Base-by-base conservation (phyloP, 2,888 invertebrate genomes). In the Polydrusus cervinus region DNA sequence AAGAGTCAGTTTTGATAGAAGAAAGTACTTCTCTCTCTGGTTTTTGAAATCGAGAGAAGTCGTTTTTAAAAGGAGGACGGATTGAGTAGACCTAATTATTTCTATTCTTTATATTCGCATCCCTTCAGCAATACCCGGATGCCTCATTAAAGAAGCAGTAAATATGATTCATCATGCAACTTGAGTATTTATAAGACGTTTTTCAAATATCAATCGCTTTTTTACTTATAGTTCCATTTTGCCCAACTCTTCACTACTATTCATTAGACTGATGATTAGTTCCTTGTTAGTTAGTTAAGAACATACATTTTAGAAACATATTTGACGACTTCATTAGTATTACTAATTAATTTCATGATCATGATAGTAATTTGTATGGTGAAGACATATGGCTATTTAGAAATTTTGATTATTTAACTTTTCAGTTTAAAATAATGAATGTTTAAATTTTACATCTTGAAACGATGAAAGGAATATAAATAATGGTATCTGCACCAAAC, bases 231-330 rank as follows among this genome's bases (percentile, higher is more conserved):
- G 5, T 3, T 34, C 34, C 8, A 10, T 34, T 3, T 34, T 34
- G 10, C 34, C 34, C 34, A 34, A 34, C 34, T 7, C 34, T 34
- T 8, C 34, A 1, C 34, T 34, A 60, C 60, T 60, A 61, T 71
- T 71, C 62, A 64, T 71, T 25, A 40, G 25, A 45, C 40, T 64
- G 64, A 71, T 64, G 64, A 71, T 71, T 64, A 71, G 62, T 9
- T 55, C 49, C 64, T 40, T 71, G 64, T 71, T 71, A 60, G 20
- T 61, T 62, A 30, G 61, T 64, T 64, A 64, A 47, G 64, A 71
- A 62, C 20, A 45, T 43, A 53, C 64, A 18, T 53, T 64, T 71
- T 11, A 66, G 51, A 38, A 53, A 51, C 14, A n/a, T n/a, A 64
- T 66, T 66, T 51, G 71, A 71, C 64, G 64, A 71, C 62, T 62